Percentiles rank a stretch among this genome's conserved stretches.
phyloP scores from a whole-genome alignment of 2,797 vertebrate species.

The Sebastiscus albofasciatus region DNA sequence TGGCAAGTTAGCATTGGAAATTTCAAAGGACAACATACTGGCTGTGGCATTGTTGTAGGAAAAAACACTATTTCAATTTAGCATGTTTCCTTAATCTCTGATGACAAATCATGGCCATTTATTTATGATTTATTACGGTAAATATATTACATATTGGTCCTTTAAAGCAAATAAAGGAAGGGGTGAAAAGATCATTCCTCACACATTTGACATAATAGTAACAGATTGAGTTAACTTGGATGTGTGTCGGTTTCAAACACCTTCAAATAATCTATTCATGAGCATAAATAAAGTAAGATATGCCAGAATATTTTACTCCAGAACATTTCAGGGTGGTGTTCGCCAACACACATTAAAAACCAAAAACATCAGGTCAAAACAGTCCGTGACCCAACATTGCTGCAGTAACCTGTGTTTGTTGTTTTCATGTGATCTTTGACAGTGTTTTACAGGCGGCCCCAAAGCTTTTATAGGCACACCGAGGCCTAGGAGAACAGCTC shows the following conservation, averaged over 20 bases:
- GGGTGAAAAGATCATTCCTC: neutral
- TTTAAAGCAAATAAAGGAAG: neutral
- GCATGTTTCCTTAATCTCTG: no score
- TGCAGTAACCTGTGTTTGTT: neutral
- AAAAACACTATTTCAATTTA: no score
- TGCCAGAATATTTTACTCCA: neutral
- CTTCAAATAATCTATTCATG: neutral
- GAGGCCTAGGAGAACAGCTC: constrained; percentile 27
- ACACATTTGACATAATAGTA: neutral
- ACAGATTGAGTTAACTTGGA: neutral
- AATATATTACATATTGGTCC: no score
- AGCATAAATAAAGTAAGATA: neutral
- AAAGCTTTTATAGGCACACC: constrained; percentile 16
- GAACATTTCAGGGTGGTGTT: neutral
- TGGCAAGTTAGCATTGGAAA: no score
- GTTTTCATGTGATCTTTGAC: constrained; percentile 28
- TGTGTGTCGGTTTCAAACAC: neutral
- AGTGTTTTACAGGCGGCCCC: constrained; percentile 5
- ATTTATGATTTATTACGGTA: no score
- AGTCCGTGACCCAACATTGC: neutral
- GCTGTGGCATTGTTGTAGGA: no score
- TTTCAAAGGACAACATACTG: no score
- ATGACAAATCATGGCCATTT: no score
- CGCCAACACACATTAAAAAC: neutral
- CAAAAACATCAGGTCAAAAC: neutral